phyloP scores from a whole-genome alignment of 2,113 vertebrate species.

The Equus quagga region DNA sequence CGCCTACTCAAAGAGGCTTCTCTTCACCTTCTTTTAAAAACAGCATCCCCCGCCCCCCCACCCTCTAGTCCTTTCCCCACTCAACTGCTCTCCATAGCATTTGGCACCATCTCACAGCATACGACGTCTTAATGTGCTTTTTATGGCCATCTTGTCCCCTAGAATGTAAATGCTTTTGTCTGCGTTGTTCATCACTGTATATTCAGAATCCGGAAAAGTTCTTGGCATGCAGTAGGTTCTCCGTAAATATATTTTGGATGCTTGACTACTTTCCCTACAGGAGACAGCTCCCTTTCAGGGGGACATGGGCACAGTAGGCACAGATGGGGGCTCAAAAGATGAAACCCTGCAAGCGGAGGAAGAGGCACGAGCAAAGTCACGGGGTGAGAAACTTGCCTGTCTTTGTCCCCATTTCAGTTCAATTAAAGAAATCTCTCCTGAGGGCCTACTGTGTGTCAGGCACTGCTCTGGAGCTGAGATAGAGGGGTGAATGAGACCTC shows the following conservation, averaged over 20 bases:
- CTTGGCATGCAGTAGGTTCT: neutral
- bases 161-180: neutral
- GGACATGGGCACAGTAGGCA: neutral
- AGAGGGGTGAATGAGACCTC: neutral
- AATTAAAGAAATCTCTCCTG: accelerated
- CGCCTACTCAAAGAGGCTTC: neutral
- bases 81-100: neutral
- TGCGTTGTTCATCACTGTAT: neutral
- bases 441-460: neutral
- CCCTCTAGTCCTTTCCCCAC: too few species aligned
- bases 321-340: neutral
- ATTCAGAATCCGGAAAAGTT: neutral
- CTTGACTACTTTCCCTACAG: neutral
- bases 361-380: neutral
- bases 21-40: neutral
- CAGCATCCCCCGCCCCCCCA: neutral
- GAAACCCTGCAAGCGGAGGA: neutral
- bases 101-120: neutral
- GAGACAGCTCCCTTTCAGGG: neutral
- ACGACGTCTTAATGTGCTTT: neutral
- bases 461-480: neutral
- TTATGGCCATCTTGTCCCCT: too few species aligned
- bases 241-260: neutral
- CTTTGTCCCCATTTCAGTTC: neutral
- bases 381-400: neutral